Base-by-base conservation (phyloP, 2,113 vertebrate species). In the Oncorhynchus keta region DNA sequence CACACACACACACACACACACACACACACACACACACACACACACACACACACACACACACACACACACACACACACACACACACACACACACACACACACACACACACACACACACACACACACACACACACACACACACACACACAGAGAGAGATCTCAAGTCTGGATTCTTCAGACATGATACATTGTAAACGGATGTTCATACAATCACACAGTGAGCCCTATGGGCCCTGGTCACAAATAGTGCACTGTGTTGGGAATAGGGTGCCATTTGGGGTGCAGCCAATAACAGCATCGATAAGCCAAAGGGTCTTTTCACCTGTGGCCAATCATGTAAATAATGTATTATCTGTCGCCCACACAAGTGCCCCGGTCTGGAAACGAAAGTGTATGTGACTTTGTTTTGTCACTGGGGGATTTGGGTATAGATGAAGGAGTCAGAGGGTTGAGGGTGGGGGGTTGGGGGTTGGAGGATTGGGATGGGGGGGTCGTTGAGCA, bases 301-400 rank as follows among this genome's bases (percentile, higher is more conserved):
- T 28, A 14, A 28, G 22, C 9, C 26, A 18, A 11, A 68, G 66
- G 30, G 18, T 7, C 2, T 30, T 32, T 68, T 35, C 66, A 68
- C 49, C 51, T 9, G 28, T 35, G 4, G 67, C 65, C 79, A 66
- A 68, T 80, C 77, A 45, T 26, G 49, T 9, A 13, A 74, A 62
- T 61, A 67, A 30, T 59, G 73, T 67, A 66, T 75, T 67, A 39
- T 66, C 61, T 18, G 64, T 3, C 59, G 0, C 32, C 57, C 1
- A 13, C 13, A 14, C 76, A 64, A 49, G 57, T 30, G 66, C 49
- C 6, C 72, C 20, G 9, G 74, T 12, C 18, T 26, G 20, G 65
- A 59, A 30, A 9, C 2, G 59, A 3, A 59, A 76, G 66, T 69
- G 48, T 48, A 51, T 2, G 39, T 30, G 0, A 9, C 67, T 24